Conservation (phyloP, 2,797 vertebrate genomes). For the Sebastes paucispinis region DNA sequence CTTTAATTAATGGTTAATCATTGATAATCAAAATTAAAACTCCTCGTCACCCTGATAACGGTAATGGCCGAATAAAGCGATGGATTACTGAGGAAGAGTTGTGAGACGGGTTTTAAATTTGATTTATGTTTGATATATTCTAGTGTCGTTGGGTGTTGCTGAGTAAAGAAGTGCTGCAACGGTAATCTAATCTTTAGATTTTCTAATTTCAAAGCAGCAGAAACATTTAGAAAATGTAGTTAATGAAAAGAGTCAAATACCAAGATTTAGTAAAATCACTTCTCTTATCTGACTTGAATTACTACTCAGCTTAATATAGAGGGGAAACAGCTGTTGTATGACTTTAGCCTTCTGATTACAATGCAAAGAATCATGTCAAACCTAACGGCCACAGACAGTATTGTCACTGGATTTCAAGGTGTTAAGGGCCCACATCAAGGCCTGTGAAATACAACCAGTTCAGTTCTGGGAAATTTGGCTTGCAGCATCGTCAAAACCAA, state of each 20-base stretch:
- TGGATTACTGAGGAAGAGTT: background rate
- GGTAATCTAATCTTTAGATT: background rate
- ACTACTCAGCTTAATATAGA: background rate
- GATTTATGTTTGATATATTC: background rate
- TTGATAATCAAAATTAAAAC: slow-evolving; percentile 11
- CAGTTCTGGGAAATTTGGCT: background rate
- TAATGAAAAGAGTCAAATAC: slow-evolving; percentile 6
- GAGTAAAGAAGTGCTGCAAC: slow-evolving; percentile 4
- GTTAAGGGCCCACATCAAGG: slow-evolving; percentile 4
- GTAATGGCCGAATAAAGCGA: background rate
- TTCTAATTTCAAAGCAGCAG: background rate
- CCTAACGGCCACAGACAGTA: background rate
- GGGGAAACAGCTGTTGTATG: slow-evolving; percentile 1
- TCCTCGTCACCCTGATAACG: background rate
- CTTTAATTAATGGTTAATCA: background rate
- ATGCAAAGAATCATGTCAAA: background rate
- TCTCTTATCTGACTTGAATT: slow-evolving; percentile 6
- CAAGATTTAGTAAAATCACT: slow-evolving; percentile 1
- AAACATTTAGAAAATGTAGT: slow-evolving; percentile 7
- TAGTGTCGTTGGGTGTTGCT: background rate
- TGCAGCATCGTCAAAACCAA: background rate
- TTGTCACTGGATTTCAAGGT: slow-evolving; percentile 30
- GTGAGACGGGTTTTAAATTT: background rate
- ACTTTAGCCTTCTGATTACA: slow-evolving; percentile 3
- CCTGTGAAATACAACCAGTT: slow-evolving; percentile 8